Percentiles rank a stretch among this genome's conserved stretches.
These are phyloP conservation scores for Hyposoter dolosus DNA, from an alignment of 2,888 invertebrate genomes.

Conservation along the genomic window DNA sequence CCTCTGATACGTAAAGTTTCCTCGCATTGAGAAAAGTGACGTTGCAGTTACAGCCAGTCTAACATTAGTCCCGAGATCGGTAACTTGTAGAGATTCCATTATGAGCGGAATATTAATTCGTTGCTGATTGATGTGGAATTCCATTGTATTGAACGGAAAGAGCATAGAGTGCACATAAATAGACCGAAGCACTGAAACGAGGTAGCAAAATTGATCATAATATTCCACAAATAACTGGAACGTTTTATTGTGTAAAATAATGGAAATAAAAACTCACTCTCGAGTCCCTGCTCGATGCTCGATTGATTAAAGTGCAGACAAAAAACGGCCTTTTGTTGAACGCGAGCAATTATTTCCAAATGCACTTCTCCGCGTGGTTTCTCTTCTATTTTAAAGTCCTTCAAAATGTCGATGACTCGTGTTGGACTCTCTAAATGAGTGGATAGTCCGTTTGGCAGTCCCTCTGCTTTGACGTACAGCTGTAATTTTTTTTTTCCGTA, in stretches of 20 bases:
- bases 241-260: neutral
- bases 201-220: neutral
- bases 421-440: constrained; percentile 86
- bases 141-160: constrained; percentile 80
- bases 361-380: constrained; percentile 86
- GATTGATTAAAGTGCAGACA: constrained; percentile 89
- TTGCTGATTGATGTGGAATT: constrained; percentile 86
- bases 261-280: constrained; percentile 86
- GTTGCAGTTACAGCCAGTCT: constrained; percentile 86
- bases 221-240: constrained; percentile 8
- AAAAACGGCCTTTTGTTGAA: constrained; percentile 89
- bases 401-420: constrained; percentile 85
- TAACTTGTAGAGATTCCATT: constrained; percentile 86
- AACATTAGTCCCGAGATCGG: constrained; percentile 88
- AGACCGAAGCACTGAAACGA: neutral
- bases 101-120: constrained; percentile 87
- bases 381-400: constrained; percentile 84
- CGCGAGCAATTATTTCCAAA: constrained; percentile 88
- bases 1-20: constrained; percentile 88
- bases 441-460: constrained; percentile 84
- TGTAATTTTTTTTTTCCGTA: constrained; percentile 75
- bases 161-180: constrained; percentile 75
- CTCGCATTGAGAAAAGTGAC: constrained; percentile 88
- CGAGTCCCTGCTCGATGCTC: constrained; percentile 87
- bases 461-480: constrained; percentile 88